Evolutionary conservation across 2,888 invertebrate genomes (phyloP), one percentile per base, ranked within the genome.

Genomic region (Toxonevra muliebris): DNA sequence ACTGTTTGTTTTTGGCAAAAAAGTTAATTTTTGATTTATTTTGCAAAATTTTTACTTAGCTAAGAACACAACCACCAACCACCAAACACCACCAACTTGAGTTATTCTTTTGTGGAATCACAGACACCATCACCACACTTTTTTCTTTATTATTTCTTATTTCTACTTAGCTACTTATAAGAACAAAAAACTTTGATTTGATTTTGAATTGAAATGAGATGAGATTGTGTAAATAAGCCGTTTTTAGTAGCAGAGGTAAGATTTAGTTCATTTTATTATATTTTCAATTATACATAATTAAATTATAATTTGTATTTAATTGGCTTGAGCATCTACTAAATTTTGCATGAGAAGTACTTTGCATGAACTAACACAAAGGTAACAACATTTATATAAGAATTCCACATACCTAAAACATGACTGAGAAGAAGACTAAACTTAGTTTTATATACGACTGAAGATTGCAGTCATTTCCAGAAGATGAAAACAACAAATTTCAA

Each of bases 191-290:
- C 53, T 55, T 66, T 58, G 45, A 64, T 48, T 66, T 60, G 54
- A 43, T 41, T 63, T 30, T 30, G 54, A 64, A 19, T 2, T 50
- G 59, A 58, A 20, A 15, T 13, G 45, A 52, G 52, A 42, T 63
- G 63, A 63, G 50, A 68, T 42, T 65, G 30, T 67, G 57, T 59
- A 69, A 61, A 63, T 65, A 62, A 54, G 69, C 71, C 69, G 69
- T 66, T 48, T 71, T 68, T 66, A 71, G 61, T 65, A 64, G 57
- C 61, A 66, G 66, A 71, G 71, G 71, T 71, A 71, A 71, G 71
- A 43, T 52, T 30, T 42, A 17, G 17, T 17, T 30, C n/a, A 55
- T 15, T 63, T 59, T 42, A 41, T 41, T n/a, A n/a, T 30, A 30
- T n/a, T 30, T 13, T 41, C 52, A 41, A 42, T 60, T 13, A 53